Evolutionary conservation across 2,113 vertebrate genomes (phyloP), one percentile per base, ranked within the genome.

Genomic region (Physeter macrocephalus): DNA sequence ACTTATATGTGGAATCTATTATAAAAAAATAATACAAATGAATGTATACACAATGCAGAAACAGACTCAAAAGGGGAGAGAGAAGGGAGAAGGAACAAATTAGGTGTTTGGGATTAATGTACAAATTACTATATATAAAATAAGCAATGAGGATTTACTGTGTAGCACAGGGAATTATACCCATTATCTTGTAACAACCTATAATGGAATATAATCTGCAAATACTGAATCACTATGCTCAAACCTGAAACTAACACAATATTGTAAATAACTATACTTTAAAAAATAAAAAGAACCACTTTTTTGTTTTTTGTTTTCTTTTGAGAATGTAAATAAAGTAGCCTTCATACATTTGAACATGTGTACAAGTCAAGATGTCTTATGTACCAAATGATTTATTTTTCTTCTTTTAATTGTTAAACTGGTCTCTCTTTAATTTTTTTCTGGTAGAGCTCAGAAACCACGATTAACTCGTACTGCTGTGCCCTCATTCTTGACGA

Each of bases 381-480:
- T 94, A 81, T 86, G 9, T 74, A 86, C 18, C 59, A 94, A 87
- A n/a, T 96, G 23, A 80, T 88, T 87, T 77, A 17, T 94, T 80
- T 95, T 74, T 95, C 54, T 94, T 67, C 6, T 93, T 88, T 78
- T 85, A 6, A 59, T 93, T 93, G 29, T 90, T 89, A 84, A 92
- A 18, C 14, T 95, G 75, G 13, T 59, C 61, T 13, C 0, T 78
- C 46, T 61, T 1, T 84, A 41, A 52, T 97, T 92, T 95, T 49
- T 93, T 78, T 39, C 94, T 91, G 27, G 39, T 93, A 99, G 99
- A 94, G 99, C 99, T 54, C 99, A 99, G 94, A 99, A 99, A 49
- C 98, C 99, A 11, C 99, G 99, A 98, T 98, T 99, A 69, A 98
- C 99, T 93, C 99, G 99, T 93, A 99, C 99, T 34, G 98, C 98